These are phyloP conservation scores for Oreocharis arfaki DNA, from an alignment of 2,113 vertebrate species.

Conservation along the genomic window DNA sequence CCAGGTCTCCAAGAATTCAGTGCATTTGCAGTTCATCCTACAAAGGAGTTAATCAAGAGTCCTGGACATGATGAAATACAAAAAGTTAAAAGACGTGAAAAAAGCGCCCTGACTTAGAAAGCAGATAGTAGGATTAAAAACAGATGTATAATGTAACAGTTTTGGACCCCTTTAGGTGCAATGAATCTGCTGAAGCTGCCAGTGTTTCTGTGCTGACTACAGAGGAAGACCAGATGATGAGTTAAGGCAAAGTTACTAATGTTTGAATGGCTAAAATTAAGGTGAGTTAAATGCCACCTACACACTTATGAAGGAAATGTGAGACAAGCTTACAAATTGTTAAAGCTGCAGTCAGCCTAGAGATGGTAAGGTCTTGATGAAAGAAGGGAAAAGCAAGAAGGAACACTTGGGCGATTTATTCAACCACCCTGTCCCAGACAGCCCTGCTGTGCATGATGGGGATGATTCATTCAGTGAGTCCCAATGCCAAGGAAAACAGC, in stretches of 20 bases:
- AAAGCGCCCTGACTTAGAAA: not conserved
- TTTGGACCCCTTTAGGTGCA: not conserved
- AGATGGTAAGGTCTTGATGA: not conserved
- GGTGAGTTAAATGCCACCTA: not conserved
- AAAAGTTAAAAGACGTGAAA: not conserved
- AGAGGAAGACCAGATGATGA: constrained; percentile 3
- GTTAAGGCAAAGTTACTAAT: not conserved
- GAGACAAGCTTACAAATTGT: not conserved
- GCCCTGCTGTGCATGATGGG: constrained; percentile 34
- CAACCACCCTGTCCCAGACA: constrained; percentile 26
- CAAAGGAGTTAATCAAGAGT: not conserved
- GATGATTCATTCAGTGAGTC: constrained; percentile 40
- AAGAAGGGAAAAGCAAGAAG: constrained; percentile 14
- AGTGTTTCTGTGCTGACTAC: not conserved
- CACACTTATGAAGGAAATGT: not conserved
- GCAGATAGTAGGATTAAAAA: not conserved
- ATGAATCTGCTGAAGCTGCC: not conserved
- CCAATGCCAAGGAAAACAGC: constrained; percentile 41
- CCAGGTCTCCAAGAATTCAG: not conserved
- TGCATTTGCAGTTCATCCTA: not conserved
- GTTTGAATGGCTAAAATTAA: not conserved
- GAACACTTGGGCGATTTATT: not conserved
- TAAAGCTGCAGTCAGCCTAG: not conserved
- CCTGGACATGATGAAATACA: not conserved
- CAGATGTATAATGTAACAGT: not conserved